A percentile compares a stretch with the other conserved stretches of the same genome.
phyloP scores from a whole-genome alignment of 2,797 vertebrate species.

The Pterois miles region DNA sequence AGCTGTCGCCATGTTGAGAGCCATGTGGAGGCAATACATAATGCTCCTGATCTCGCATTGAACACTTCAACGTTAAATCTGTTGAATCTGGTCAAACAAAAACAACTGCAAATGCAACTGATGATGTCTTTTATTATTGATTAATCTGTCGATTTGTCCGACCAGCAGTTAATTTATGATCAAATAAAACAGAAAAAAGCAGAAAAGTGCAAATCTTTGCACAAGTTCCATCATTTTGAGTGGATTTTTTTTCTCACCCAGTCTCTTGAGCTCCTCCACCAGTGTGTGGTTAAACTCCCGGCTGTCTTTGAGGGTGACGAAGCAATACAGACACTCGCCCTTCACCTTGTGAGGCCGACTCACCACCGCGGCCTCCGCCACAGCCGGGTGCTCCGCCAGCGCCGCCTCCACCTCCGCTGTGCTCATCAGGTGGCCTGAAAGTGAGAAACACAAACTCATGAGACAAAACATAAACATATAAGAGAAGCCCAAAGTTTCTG shows the following conservation, averaged over 20 bases:
- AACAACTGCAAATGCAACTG: neutral
- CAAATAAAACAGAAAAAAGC: neutral
- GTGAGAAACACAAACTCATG: neutral
- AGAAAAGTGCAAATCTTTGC: too few species aligned
- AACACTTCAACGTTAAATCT: too few species aligned
- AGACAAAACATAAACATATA: neutral
- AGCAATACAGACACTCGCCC: slow-evolving; percentile 87
- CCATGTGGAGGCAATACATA: too few species aligned
- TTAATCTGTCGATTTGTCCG: neutral
- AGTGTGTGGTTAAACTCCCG: slow-evolving; percentile 75
- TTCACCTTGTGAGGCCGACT: slow-evolving; percentile 82
- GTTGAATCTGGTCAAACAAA: too few species aligned
- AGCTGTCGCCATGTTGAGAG: too few species aligned
- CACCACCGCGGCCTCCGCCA: slow-evolving; percentile 83
- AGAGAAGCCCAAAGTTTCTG: neutral
- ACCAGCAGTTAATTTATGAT: neutral
- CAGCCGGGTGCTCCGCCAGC: slow-evolving; percentile 75
- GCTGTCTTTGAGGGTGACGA: slow-evolving; percentile 82
- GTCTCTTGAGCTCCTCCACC: slow-evolving; percentile 82
- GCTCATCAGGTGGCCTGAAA: slow-evolving; percentile 86
- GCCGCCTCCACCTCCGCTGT: slow-evolving; percentile 86
- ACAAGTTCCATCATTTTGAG: neutral
- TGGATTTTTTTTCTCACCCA: slow-evolving; percentile 68
- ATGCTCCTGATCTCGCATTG: too few species aligned
- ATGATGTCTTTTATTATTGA: neutral